A percentile compares a stretch with the other conserved stretches of the same genome.
Conservation (phyloP, 2,888 invertebrate species). For the Macrosiphum euphorbiae region DNA sequence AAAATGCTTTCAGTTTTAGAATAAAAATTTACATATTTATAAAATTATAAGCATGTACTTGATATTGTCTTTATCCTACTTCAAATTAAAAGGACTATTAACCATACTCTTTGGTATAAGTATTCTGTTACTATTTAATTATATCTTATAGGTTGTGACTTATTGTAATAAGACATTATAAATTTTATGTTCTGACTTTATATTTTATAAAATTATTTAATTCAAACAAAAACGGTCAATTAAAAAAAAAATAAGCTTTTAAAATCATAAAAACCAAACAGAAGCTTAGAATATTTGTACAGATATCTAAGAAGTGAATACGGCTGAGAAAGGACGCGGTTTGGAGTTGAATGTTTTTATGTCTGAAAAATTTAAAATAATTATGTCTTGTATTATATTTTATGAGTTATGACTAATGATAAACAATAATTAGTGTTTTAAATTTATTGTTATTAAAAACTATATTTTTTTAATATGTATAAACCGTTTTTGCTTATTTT, state of each 20-base stretch:
- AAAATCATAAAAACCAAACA: conserved; percentile 57
- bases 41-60: not conserved
- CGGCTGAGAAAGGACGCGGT: conserved; percentile 75
- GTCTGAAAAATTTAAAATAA: conserved; percentile 73
- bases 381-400: conserved; percentile 55
- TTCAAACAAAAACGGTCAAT: conserved; percentile 63
- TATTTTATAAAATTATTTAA: conserved; percentile 37
- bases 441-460: not conserved
- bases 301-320: conserved; percentile 61
- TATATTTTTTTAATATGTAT: not conserved
- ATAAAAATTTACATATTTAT: not conserved
- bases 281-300: conserved; percentile 68
- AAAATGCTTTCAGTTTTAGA: not conserved
- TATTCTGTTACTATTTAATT: not conserved
- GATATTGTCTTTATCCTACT: not conserved
- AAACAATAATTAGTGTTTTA: not conserved
- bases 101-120: not conserved
- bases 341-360: conserved; percentile 75
- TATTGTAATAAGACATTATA: conserved; percentile 1
- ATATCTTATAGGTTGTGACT: not conserved
- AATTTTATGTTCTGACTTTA: conserved; percentile 45
- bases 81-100: not conserved
- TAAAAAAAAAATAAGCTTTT: conserved; percentile 55
- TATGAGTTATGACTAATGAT: not conserved
- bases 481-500: conserved; percentile 55